phyloP scores from a whole-genome alignment of 2,797 vertebrate genomes.

The Halcyon smyrnensis region DNA sequence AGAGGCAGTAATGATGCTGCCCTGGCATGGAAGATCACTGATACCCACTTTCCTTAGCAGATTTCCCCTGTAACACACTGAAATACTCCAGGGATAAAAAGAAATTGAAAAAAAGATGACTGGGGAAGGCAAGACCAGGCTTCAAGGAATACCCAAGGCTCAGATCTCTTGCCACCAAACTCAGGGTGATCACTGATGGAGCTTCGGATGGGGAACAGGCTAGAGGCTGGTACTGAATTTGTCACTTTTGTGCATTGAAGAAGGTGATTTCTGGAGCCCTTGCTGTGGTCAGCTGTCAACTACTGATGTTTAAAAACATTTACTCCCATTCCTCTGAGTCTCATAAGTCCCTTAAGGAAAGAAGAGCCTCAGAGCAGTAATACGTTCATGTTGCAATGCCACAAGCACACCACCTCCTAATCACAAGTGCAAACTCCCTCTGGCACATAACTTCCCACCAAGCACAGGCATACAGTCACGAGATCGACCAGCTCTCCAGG shows the following conservation, averaged over 20 bases:
- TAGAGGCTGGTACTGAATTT: background rate
- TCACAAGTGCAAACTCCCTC: background rate
- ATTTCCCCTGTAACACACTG: background rate
- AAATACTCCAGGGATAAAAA: background rate
- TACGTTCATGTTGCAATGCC: accelerated
- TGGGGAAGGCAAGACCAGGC: background rate
- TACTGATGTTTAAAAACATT: background rate
- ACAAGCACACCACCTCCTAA: background rate
- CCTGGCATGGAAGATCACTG: background rate
- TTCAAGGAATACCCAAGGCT: background rate
- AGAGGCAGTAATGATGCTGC: background rate
- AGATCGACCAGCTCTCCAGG: background rate
- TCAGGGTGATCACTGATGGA: background rate
- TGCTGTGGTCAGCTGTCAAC: background rate
- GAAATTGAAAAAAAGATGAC: background rate
- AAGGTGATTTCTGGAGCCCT: background rate
- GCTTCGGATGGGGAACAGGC: background rate
- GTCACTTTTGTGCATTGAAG: background rate
- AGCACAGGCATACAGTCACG: background rate
- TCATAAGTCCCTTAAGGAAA: background rate
- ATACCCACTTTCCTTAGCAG: background rate
- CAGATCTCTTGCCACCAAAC: background rate
- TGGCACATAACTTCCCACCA: background rate
- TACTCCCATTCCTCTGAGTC: background rate
- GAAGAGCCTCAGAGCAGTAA: background rate